Evolutionary conservation across 2,888 invertebrate species (phyloP), one percentile per base, ranked within the genome.

Genomic region (Syrphus vitripennis): DNA sequence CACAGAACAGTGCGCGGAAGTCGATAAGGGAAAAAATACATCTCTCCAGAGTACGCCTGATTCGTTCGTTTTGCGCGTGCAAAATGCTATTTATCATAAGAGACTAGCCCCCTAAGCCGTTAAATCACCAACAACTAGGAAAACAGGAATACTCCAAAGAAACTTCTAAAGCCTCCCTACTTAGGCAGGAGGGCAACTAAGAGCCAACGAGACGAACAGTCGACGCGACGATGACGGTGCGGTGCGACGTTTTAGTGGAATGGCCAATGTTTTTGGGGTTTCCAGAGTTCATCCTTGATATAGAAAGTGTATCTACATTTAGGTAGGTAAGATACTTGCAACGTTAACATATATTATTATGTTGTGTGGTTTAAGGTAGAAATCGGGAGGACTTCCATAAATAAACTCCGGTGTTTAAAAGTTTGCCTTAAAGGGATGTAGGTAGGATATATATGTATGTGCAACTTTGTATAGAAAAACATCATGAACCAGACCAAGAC

Each of bases 351-450:
- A 48, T 14, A 48, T 4, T 12, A 4, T 19, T 42, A 3, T 42
- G 24, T 48, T 48, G 12, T 65, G 45, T 31, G 45, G 45, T 65
- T 67, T 67, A 48, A 67, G 48, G 67, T 67, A 50, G 48, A 67
- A 34, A 67, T 48, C 48, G 34, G 67, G 21, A 67, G 34, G 50
- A 67, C 55, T 61, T 76, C 61, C 76, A 84, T 84, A 84, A 84
- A 84, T 84, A 81, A 84, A 76, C 37, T 63, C 67, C 76, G 80
- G 75, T 75, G 78, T 40, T 83, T 80, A 72, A 84, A 78, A 84
- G 80, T 70, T 76, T 61, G n/a, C 70, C 79, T 65, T 57, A 50
- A 67, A 67, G 40, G 19, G 40, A 63, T 53, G 37, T 42, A 71
- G 48, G 53, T n/a, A n/a, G n/a, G n/a, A n/a, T n/a, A 48, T 67